Evolutionary conservation across 2,113 vertebrate species (phyloP), one percentile per base, ranked within the genome.

Genomic region (Blennius ocellaris): DNA sequence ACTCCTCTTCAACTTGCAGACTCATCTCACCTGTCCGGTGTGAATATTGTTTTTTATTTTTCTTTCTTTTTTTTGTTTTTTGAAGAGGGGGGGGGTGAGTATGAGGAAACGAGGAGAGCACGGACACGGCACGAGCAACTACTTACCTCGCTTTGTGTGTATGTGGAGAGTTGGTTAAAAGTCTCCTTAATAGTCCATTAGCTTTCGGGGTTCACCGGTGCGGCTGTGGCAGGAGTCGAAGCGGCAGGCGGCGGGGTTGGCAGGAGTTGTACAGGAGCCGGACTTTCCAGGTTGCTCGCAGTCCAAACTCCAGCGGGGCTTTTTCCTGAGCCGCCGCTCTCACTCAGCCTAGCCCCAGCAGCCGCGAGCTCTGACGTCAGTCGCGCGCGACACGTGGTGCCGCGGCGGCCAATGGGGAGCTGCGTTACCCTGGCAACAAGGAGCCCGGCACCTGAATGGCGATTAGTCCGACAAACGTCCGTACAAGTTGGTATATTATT

Each of bases 101-200:
- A 83, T 77, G 82, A 85, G 85, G 89, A 90, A 88, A 82, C 47
- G 59, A 61, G n/a, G 45, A 45, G 16, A 30, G 64, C 63, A 21
- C 11, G 11, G 53, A 47, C 47, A 48, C 40, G 14, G 38, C n/a
- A 43, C 41, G 11, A 51, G 65, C 68, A 17, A 59, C 61, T 67
- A 88, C 92, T 93, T 76, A 93, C 92, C 91, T 90, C 78, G 85
- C 76, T 69, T 75, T 60, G 8, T 66, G 8, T 66, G 82, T 76
- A 89, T 73, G 43, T 55, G 1, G 30, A 37, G 63, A 59, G 6
- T 15, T 56, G 62, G 64, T 55, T 76, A 17, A 62, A 65, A 55
- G 70, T 66, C n/a, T 66, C 52, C 73, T 82, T 90, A 93, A 57
- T 88, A 59, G 81, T 90, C 93, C 93, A 94, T 94, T 75, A 88